These are phyloP conservation scores for Muntiacus reevesi DNA, from an alignment of 2,113 vertebrate species.

Conservation along the genomic window DNA sequence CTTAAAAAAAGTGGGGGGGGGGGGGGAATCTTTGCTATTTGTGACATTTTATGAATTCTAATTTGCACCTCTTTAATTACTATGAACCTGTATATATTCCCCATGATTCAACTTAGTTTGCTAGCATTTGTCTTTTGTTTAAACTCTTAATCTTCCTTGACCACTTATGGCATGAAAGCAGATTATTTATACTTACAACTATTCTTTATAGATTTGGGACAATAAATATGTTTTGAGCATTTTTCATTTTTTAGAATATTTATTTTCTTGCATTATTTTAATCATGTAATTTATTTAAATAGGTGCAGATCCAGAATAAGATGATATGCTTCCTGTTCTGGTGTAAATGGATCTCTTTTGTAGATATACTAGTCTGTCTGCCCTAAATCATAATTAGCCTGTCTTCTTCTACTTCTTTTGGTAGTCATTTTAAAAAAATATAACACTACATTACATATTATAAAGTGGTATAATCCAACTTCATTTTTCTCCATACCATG, in stretches of 20 bases:
- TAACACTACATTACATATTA: neutral
- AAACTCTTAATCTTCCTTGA: neutral
- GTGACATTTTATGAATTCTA: neutral
- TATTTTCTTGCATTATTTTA: neutral
- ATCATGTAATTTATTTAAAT: neutral
- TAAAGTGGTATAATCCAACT: neutral
- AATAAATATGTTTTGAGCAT: neutral
- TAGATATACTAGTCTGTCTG: neutral
- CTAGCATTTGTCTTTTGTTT: neutral
- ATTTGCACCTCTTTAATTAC: neutral
- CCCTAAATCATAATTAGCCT: neutral
- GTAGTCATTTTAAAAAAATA: neutral
- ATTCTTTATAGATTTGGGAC: neutral
- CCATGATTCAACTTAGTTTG: neutral
- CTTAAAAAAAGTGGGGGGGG: no score
- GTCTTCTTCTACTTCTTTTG: neutral
- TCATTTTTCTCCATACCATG: neutral
- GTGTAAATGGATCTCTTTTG: neutral
- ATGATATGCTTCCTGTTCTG: neutral
- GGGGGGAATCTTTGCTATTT: neutral
- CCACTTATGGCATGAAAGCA: neutral
- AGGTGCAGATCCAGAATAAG: neutral
- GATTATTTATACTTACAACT: neutral
- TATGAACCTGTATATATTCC: neutral
- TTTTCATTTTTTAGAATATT: conserved; percentile 2